Percentiles rank a stretch among this genome's conserved stretches.
Evolutionary conservation across 2,113 vertebrate species (phyloP).

Genomic region (Oxygymnocypris stewartii): DNA sequence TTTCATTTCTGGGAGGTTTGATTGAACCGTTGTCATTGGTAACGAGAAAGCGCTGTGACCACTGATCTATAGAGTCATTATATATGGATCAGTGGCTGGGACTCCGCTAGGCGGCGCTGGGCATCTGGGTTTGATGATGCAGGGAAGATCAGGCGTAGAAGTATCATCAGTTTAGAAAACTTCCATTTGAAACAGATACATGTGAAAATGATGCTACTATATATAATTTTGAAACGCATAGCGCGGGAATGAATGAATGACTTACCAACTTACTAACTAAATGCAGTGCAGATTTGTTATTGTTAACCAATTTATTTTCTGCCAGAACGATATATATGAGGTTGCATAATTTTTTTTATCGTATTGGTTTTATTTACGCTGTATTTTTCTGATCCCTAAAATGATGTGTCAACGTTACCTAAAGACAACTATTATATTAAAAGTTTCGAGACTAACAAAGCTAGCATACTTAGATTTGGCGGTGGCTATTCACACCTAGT

Average conservation of each 20-base stretch:
- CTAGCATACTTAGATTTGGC: background rate
- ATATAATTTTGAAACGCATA: background rate
- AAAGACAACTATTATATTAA: background rate
- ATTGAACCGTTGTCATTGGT: constrained; percentile 48
- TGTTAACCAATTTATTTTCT: background rate
- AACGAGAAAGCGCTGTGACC: background rate
- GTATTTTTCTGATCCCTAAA: background rate
- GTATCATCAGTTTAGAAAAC: background rate
- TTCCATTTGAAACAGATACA: background rate
- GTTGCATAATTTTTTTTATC: too few species aligned
- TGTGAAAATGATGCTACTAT: background rate
- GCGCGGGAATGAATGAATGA: background rate
- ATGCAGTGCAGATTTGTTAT: background rate
- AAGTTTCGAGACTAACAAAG: background rate
- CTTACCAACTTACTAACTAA: background rate
- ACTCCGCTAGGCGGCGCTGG: background rate
- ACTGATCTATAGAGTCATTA: too few species aligned
- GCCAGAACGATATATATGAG: too few species aligned
- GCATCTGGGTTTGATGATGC: background rate
- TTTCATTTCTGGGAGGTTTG: constrained; percentile 12
- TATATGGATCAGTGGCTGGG: too few species aligned
- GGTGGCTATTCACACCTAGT: background rate
- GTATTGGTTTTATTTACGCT: background rate
- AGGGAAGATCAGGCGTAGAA: background rate
- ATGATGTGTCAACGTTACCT: background rate